A percentile compares a stretch with the other conserved stretches of the same genome.
Evolutionary conservation across 2,797 vertebrate genomes (phyloP).

Genomic region (Syngnathus acus): DNA sequence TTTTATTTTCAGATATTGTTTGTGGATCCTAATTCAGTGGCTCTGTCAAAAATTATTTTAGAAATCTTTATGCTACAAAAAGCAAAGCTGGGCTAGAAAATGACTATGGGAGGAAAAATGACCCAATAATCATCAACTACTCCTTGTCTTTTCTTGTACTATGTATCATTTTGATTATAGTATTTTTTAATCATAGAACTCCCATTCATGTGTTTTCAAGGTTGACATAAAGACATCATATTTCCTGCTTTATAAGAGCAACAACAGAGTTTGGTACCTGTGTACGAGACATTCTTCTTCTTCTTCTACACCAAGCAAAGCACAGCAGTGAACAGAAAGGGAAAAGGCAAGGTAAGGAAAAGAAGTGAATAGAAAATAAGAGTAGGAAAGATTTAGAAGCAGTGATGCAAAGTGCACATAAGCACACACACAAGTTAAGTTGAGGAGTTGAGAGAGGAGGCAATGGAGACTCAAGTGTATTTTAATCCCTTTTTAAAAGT

Average conservation of each 20-base stretch:
- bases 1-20: background rate
- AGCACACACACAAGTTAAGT: slow-evolving; percentile 7
- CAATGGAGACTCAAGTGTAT: slow-evolving; percentile 52
- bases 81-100: background rate
- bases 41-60: background rate
- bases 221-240: background rate
- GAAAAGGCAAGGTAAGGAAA: slow-evolving; percentile 44
- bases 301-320: slow-evolving; percentile 59
- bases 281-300: slow-evolving; percentile 77
- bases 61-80: background rate
- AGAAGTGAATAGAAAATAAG: slow-evolving; percentile 30
- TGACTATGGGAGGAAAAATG: background rate
- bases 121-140: background rate
- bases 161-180: background rate
- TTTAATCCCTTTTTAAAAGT: slow-evolving; percentile 52
- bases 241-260: slow-evolving; percentile 6
- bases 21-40: background rate
- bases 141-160: background rate
- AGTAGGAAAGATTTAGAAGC: slow-evolving; percentile 44
- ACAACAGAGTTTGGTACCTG: slow-evolving; percentile 61
- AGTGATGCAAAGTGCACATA: slow-evolving; percentile 34
- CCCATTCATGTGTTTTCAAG: background rate
- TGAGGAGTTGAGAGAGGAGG: slow-evolving; percentile 59
- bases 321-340: slow-evolving; percentile 40
- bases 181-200: background rate